These are phyloP conservation scores for Omphaloscelis lunosa DNA, from an alignment of 2,888 invertebrate genomes.

Conservation along the genomic window DNA sequence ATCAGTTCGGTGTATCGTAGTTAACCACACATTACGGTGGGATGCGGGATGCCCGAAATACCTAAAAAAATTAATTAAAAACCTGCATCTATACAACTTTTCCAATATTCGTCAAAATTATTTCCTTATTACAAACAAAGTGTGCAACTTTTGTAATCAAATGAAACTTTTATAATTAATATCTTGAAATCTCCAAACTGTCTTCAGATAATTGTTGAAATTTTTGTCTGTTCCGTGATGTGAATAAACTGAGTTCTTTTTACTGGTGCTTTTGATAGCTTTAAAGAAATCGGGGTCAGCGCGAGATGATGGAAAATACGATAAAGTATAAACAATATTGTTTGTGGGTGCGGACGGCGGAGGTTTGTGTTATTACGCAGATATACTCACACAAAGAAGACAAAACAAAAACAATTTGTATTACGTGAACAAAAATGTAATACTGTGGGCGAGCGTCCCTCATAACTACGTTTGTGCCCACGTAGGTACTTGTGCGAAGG, in stretches of 20 bases:
- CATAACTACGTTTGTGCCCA: constrained; percentile 40
- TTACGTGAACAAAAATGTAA: constrained; percentile 66
- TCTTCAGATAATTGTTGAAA: constrained; percentile 55
- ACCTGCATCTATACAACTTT: constrained; percentile 59
- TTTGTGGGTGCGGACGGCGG: constrained; percentile 29
- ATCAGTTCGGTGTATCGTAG: background rate
- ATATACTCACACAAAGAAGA: constrained; percentile 59
- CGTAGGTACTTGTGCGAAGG: constrained; percentile 21
- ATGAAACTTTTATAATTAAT: constrained; percentile 69
- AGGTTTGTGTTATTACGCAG: constrained; percentile 56
- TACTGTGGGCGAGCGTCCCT: constrained; percentile 43
- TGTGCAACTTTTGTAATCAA: constrained; percentile 65
- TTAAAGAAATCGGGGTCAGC: constrained; percentile 46
- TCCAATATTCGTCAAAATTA: constrained; percentile 66
- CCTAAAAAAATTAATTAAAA: constrained; percentile 57
- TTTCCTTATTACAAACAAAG: constrained; percentile 61
- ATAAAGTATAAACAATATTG: constrained; percentile 54
- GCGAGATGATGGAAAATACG: constrained; percentile 21
- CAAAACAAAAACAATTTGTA: constrained; percentile 65
- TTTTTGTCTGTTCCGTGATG: constrained; percentile 44
- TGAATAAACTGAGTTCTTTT: constrained; percentile 38
- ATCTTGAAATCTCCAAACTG: constrained; percentile 52
- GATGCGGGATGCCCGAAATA: constrained; percentile 22
- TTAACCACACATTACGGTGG: constrained; percentile 13
- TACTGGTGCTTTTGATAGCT: constrained; percentile 37